Evolutionary conservation across 2,797 vertebrate species (phyloP).

Genomic region (Xiphophorus birchmanni): DNA sequence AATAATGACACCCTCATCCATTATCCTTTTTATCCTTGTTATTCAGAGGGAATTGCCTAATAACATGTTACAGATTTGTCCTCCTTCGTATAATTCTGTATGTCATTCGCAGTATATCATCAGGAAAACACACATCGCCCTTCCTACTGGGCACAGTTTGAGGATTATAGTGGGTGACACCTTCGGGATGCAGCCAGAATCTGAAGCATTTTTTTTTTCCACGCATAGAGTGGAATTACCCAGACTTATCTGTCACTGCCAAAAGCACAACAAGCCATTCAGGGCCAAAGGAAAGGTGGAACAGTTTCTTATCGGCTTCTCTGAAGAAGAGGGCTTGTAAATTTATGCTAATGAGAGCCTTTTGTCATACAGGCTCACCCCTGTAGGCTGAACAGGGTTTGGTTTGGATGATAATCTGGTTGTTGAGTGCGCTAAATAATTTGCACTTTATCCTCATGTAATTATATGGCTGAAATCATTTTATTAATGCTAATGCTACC

Average conservation of each 20-base stretch:
- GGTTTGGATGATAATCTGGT: constrained; percentile 86
- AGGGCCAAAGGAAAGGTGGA: constrained; percentile 91
- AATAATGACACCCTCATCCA: constrained; percentile 97
- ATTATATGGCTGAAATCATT: constrained; percentile 93
- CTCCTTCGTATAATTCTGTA: constrained; percentile 94
- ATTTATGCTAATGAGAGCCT: constrained; percentile 93
- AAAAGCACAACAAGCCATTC: constrained; percentile 95
- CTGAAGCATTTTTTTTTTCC: constrained; percentile 75
- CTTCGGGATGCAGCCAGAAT: constrained; percentile 87
- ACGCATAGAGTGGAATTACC: constrained; percentile 91
- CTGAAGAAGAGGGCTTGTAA: constrained; percentile 88
- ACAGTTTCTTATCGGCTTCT: constrained; percentile 90
- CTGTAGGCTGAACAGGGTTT: constrained; percentile 65
- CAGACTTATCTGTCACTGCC: constrained; percentile 97
- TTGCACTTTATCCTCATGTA: constrained; percentile 91
- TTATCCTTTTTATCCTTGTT: constrained; percentile 97
- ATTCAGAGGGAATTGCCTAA: constrained; percentile 96
- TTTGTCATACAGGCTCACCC: constrained; percentile 86
- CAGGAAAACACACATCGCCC: constrained; percentile 92
- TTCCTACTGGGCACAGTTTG: constrained; percentile 87
- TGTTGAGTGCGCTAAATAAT: constrained; percentile 88
- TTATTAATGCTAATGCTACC: constrained; percentile 85
- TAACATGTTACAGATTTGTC: constrained; percentile 97
- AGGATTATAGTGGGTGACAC: constrained; percentile 97
- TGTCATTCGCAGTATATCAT: constrained; percentile 96